Evolutionary conservation across 2,113 vertebrate genomes (phyloP).

Genomic region (Gopherus flavomarginatus): DNA sequence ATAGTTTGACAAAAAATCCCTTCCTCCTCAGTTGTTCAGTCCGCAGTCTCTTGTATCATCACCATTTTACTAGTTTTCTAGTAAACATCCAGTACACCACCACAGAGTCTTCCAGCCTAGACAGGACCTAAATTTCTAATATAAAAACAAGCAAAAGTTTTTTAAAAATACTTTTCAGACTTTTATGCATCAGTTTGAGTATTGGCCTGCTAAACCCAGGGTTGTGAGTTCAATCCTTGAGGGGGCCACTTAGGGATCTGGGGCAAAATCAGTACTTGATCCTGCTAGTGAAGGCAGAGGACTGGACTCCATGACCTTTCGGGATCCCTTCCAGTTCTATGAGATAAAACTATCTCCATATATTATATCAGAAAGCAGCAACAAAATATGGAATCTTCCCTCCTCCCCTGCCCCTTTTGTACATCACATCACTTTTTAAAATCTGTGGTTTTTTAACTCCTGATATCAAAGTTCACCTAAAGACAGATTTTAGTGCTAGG

Average conservation of each 20-base stretch:
- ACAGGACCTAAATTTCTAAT: slow-evolving; percentile 21
- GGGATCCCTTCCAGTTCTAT: too few species aligned
- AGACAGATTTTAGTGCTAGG: neutral
- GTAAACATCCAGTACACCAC: neutral
- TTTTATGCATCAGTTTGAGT: neutral
- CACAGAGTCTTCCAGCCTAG: slow-evolving; percentile 1
- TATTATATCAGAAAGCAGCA: neutral
- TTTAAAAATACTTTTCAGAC: neutral
- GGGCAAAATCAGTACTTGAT: too few species aligned
- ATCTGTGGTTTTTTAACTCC: neutral
- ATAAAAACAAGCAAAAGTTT: neutral
- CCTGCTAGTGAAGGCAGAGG: too few species aligned
- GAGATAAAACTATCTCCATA: too few species aligned
- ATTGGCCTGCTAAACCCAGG: too few species aligned
- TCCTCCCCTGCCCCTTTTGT: neutral
- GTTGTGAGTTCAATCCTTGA: too few species aligned
- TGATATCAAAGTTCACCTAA: neutral
- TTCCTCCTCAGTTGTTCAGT: slow-evolving; percentile 24
- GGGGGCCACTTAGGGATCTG: too few species aligned
- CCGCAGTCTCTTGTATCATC: slow-evolving; percentile 42
- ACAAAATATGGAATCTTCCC: neutral
- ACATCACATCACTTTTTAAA: neutral
- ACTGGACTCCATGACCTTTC: too few species aligned
- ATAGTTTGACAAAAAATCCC: neutral
- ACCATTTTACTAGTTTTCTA: slow-evolving; percentile 40